Percentiles rank a stretch among this genome's conserved stretches.
These are phyloP conservation scores for Cuculus canorus DNA, from an alignment of 2,797 vertebrate genomes.

Conservation along the genomic window DNA sequence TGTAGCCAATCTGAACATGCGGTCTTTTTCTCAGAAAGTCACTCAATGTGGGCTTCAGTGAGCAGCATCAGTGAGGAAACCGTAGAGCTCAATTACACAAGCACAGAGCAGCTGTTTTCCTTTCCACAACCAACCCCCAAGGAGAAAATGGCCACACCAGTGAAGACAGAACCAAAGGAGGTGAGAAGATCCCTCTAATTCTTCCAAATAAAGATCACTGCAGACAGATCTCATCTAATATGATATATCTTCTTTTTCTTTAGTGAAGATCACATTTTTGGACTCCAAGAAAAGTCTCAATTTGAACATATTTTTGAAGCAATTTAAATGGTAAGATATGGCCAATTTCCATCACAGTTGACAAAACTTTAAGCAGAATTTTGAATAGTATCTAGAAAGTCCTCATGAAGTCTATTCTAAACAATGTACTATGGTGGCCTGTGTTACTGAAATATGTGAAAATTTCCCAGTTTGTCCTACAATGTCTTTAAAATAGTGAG, in stretches of 20 bases:
- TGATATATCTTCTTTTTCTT: constrained; percentile 27
- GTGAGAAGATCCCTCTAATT: constrained; percentile 68
- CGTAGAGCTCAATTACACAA: constrained; percentile 89
- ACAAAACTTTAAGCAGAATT: constrained; percentile 15
- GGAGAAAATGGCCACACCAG: constrained; percentile 81
- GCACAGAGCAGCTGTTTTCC: constrained; percentile 96
- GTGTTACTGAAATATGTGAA: not conserved
- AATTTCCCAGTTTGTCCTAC: not conserved
- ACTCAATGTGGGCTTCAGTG: constrained; percentile 91
- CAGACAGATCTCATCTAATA: constrained; percentile 60
- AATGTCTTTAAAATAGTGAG: not conserved
- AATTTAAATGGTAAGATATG: constrained; percentile 92
- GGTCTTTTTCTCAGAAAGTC: constrained; percentile 80
- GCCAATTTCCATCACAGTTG: not conserved
- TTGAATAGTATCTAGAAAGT: not conserved
- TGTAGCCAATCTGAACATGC: not conserved
- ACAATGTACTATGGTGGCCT: not conserved
- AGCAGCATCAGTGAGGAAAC: constrained; percentile 60
- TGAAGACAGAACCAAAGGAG: constrained; percentile 93
- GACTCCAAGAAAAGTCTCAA: constrained; percentile 97
- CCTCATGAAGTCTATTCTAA: not conserved
- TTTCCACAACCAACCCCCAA: constrained; percentile 87
- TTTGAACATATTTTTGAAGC: constrained; percentile 98
- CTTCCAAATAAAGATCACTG: not conserved
- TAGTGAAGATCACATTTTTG: constrained; percentile 91